These are phyloP conservation scores for Platichthys stellatus DNA, from an alignment of 2,113 vertebrate genomes.

Conservation along the genomic window DNA sequence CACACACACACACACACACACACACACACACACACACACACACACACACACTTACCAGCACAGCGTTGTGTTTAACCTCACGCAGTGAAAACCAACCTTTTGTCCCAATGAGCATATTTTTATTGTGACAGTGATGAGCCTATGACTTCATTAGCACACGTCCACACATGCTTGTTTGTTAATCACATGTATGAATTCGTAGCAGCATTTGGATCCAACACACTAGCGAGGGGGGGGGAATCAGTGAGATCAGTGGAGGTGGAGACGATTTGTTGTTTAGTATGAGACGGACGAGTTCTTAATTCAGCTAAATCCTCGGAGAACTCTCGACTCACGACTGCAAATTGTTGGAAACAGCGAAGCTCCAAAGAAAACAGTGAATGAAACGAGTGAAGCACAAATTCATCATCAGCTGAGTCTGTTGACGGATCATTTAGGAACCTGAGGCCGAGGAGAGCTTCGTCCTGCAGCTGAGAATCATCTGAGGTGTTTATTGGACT, in stretches of 20 bases:
- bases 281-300: not conserved
- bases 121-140: not conserved
- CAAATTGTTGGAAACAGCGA: constrained; percentile 27
- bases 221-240: not conserved
- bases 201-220: not conserved
- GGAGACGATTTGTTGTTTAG: constrained; percentile 9
- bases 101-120: not conserved
- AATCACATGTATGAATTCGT: constrained; percentile 43
- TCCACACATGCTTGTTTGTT: not conserved
- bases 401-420: constrained; percentile 36
- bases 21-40: not conserved
- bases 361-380: constrained; percentile 56
- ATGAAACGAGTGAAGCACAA: not conserved
- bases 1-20: no score
- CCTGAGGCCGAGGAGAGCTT: constrained; percentile 28
- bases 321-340: constrained; percentile 13
- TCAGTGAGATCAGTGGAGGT: constrained; percentile 4
- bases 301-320: not conserved
- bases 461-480: constrained; percentile 22
- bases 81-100: not conserved
- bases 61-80: no score
- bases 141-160: not conserved
- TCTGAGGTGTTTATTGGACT: not conserved
- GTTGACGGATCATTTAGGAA: constrained; percentile 14
- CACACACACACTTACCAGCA: not conserved